A percentile compares a stretch with the other conserved stretches of the same genome.
These are phyloP conservation scores for Lacerta bilineata DNA, from an alignment of 2,797 vertebrate genomes.

Conservation along the genomic window DNA sequence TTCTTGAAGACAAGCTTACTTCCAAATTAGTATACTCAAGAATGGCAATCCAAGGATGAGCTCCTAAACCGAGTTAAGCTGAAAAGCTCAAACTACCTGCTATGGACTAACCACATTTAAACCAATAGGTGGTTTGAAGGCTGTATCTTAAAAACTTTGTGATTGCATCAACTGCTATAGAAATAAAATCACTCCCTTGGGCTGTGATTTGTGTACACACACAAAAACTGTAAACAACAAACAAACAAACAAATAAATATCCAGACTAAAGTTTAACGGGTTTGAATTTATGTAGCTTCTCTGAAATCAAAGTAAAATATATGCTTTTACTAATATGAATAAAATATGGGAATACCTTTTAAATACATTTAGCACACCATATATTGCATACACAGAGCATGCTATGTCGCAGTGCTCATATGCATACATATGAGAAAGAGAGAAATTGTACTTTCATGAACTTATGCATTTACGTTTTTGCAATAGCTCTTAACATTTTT, in stretches of 20 bases:
- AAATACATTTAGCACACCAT: slow-evolving; percentile 38
- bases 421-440: neutral
- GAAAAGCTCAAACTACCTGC: neutral
- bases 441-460: neutral
- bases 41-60: neutral
- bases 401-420: slow-evolving; percentile 20
- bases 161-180: neutral
- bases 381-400: neutral
- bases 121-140: neutral
- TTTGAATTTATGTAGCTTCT: neutral
- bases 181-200: neutral
- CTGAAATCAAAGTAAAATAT: neutral
- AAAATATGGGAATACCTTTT: neutral
- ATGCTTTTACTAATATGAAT: neutral
- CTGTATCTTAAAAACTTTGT: neutral
- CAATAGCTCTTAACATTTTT: slow-evolving; percentile 37
- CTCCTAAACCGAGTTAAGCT: neutral
- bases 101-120: neutral
- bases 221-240: no score
- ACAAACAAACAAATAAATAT: neutral
- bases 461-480: slow-evolving; percentile 14
- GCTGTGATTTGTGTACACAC: no score
- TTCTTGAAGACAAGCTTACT: neutral
- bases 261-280: slow-evolving; percentile 19
- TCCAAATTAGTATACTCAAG: neutral